A percentile compares a stretch with the other conserved stretches of the same genome.
Evolutionary conservation across 1,140 invertebrate species (phyloP).

Genomic region (Leptinotarsa undecemlineata): DNA sequence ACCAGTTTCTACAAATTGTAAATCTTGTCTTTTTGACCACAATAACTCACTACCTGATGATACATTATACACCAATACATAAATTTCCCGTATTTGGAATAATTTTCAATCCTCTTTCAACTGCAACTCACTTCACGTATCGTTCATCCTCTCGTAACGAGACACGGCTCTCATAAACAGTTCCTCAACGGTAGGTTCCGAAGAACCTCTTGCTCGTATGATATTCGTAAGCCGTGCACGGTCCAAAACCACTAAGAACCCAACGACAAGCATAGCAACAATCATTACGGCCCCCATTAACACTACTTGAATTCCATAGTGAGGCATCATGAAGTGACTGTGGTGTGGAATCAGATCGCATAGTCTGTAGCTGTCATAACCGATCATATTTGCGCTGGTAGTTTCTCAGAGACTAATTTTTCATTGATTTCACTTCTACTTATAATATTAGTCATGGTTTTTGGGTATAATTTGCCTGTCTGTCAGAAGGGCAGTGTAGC

Average conservation of each 20-base stretch:
- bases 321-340: slow-evolving; percentile 20
- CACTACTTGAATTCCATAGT: slow-evolving; percentile 23
- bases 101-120: not conserved
- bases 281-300: slow-evolving; percentile 32
- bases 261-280: slow-evolving; percentile 33
- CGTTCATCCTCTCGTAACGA: slow-evolving; percentile 7
- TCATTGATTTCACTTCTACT: slow-evolving; percentile 5
- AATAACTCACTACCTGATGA: too few species aligned
- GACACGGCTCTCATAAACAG: slow-evolving; percentile 19
- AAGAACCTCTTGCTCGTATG: slow-evolving; percentile 28
- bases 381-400: not conserved
- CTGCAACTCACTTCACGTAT: not conserved
- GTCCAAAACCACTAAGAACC: slow-evolving; percentile 34
- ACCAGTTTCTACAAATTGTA: too few species aligned
- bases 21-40: too few species aligned
- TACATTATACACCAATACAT: not conserved
- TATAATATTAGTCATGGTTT: slow-evolving; percentile 16
- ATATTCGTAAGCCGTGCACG: slow-evolving; percentile 33
- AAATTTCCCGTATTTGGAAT: not conserved
- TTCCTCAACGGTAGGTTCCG: slow-evolving; percentile 7
- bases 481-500: not conserved
- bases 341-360: not conserved
- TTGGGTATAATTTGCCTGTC: slow-evolving; percentile 7
- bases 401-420: not conserved
- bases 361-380: not conserved